Percentiles rank a stretch among this genome's conserved stretches.
Conservation (phyloP, 2,797 vertebrate species). For the Apodemus agrarius region DNA sequence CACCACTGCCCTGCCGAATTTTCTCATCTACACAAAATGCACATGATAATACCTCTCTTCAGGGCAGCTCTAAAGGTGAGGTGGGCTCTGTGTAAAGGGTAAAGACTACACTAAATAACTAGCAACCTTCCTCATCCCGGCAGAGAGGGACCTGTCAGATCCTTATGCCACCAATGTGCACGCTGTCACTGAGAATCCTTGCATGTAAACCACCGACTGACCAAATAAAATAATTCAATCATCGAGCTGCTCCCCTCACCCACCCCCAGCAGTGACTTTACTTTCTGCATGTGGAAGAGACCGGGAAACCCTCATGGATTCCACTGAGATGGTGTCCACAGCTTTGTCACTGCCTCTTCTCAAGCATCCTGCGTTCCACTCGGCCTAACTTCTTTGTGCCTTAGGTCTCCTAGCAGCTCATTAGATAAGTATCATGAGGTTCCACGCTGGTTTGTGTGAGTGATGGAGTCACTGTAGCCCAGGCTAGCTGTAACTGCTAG, state of each 20-base stretch:
- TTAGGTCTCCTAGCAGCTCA: not conserved
- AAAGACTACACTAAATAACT: not conserved
- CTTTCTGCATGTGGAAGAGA: not conserved
- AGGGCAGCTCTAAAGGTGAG: not conserved
- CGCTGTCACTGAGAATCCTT: not conserved
- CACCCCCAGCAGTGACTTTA: not conserved
- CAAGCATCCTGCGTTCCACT: not conserved
- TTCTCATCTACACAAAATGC: not conserved
- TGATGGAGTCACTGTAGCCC: not conserved
- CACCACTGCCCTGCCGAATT: not conserved
- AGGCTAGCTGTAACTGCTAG: not conserved
- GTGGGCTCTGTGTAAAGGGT: not conserved
- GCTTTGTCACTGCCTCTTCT: not conserved
- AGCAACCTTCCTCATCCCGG: not conserved
- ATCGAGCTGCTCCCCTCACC: not conserved
- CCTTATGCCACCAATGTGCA: not conserved
- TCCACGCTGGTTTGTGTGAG: not conserved
- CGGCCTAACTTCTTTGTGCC: not conserved
- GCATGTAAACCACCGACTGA: not conserved
- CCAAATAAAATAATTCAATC: not conserved
- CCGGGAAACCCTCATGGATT: not conserved
- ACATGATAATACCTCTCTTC: not conserved
- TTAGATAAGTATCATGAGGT: not conserved
- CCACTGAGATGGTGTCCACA: not conserved
- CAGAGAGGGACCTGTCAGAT: not conserved